Percentiles rank a stretch among this genome's conserved stretches.
Evolutionary conservation across 2,888 invertebrate species (phyloP).

Genomic region (Carabus problematicus): DNA sequence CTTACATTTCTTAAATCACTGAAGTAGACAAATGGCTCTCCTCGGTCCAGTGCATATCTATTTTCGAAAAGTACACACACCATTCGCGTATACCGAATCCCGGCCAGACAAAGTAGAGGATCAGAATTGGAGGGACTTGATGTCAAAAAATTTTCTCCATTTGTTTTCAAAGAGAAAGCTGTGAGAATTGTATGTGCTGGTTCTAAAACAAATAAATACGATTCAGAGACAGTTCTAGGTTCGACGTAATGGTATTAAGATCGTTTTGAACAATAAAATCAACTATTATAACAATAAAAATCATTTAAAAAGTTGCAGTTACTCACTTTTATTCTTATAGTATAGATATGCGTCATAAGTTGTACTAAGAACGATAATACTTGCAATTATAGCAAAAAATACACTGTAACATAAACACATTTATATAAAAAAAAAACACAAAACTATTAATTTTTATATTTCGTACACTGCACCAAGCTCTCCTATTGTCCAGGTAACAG

Average conservation of each 20-base stretch:
- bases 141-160: neutral
- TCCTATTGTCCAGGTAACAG: neutral
- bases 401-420: neutral
- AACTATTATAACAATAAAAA: conserved; percentile 3
- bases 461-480: neutral
- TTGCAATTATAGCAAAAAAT: neutral
- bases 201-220: conserved; percentile 21
- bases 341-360: conserved; percentile 44
- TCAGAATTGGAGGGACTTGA: neutral
- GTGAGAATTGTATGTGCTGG: conserved; percentile 2
- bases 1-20: neutral
- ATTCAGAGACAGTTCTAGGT: no score
- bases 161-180: conserved; percentile 2
- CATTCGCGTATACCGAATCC: neutral
- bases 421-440: neutral
- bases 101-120: neutral
- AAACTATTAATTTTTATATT: neutral
- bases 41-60: neutral
- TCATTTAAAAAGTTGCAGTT: conserved; percentile 6
- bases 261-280: neutral
- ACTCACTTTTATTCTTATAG: conserved; percentile 44
- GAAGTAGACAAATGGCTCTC: neutral
- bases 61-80: neutral
- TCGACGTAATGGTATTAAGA: no score
- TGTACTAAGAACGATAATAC: conserved; percentile 44